Evolutionary conservation across 2,888 invertebrate genomes (phyloP).

Genomic region (Serripes groenlandicus): DNA sequence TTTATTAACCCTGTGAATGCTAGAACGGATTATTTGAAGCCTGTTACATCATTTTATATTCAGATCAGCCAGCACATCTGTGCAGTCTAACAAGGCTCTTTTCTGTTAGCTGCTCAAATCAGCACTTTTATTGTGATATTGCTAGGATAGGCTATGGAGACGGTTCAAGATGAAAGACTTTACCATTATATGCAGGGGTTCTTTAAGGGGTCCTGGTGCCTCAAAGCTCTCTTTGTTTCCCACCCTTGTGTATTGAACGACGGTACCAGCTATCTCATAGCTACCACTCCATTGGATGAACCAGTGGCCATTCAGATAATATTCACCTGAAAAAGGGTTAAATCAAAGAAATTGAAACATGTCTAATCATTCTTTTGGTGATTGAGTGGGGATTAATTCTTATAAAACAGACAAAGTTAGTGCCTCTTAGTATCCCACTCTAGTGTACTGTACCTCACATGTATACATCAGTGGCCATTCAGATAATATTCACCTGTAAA

Average conservation of each 20-base stretch:
- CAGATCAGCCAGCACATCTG: no score
- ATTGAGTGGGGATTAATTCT: no score
- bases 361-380: no score
- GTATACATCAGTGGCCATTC: constrained; percentile 91
- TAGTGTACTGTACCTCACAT: constrained; percentile 92
- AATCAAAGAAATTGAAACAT: no score
- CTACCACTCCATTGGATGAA: constrained; percentile 91
- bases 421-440: constrained; percentile 92
- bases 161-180: constrained; percentile 70
- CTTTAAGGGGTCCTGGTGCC: constrained; percentile 93
- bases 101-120: no score
- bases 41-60: no score
- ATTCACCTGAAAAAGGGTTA: constrained; percentile 87
- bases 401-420: no score
- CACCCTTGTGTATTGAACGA: constrained; percentile 92
- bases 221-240: constrained; percentile 92
- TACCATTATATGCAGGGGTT: constrained; percentile 94
- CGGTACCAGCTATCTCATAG: constrained; percentile 93
- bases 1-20: no score
- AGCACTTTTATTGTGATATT: no score
- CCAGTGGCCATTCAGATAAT: constrained; percentile 93
- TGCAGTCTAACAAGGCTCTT: no score
- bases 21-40: no score
- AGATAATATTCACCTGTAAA: constrained; percentile 90
- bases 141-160: no score